A percentile compares a stretch with the other conserved stretches of the same genome.
These are phyloP conservation scores for Spisula solida DNA, from an alignment of 2,888 invertebrate species.

Conservation along the genomic window DNA sequence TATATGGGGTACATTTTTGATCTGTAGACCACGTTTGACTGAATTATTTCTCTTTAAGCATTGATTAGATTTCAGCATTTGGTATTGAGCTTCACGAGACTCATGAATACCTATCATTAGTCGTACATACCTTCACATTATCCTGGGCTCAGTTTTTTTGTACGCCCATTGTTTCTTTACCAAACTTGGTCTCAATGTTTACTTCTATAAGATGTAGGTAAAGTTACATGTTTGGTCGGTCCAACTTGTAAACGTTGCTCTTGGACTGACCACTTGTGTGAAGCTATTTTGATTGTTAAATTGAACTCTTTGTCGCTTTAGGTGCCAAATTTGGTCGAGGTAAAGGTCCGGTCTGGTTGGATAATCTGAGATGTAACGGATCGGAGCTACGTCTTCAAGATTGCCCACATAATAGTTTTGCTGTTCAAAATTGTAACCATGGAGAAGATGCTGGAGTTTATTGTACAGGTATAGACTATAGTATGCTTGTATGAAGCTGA, in stretches of 20 bases:
- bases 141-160: no score
- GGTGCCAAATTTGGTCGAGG: slow-evolving; percentile 75
- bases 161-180: no score
- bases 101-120: no score
- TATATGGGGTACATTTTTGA: no score
- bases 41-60: not conserved
- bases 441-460: slow-evolving; percentile 79
- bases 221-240: no score
- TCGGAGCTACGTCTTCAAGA: slow-evolving; percentile 73
- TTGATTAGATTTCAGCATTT: not conserved
- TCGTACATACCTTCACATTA: no score
- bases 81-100: not conserved
- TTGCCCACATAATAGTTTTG: slow-evolving; percentile 76
- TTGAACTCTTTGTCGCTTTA: not conserved
- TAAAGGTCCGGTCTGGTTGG: slow-evolving; percentile 83
- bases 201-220: no score
- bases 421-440: slow-evolving; percentile 80
- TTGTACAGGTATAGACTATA: slow-evolving; percentile 70
- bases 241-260: no score
- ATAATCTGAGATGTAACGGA: slow-evolving; percentile 77
- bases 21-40: not conserved
- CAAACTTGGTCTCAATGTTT: no score
- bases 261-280: no score
- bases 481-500: no score
- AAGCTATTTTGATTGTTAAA: not conserved